Evolutionary conservation across 2,888 invertebrate species (phyloP).

Genomic region (Idaea aversata): DNA sequence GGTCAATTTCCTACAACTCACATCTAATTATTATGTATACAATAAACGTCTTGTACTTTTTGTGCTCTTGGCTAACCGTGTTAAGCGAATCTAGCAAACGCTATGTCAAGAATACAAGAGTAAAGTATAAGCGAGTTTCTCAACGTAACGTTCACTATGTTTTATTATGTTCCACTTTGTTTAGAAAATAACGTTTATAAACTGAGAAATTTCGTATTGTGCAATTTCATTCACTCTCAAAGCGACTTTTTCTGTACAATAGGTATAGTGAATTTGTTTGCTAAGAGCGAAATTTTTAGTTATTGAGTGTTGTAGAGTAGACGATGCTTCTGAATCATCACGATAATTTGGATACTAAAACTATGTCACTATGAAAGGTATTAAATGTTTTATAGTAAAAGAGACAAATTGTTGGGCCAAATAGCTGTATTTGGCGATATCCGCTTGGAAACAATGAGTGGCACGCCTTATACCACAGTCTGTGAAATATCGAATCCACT

Average conservation of each 20-base stretch:
- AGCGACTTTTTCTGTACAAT: neutral
- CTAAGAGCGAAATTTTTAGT: neutral
- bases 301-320: neutral
- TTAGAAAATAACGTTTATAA: constrained; percentile 8
- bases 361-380: neutral
- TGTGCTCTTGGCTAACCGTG: constrained; percentile 22
- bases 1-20: constrained; percentile 49
- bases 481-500: constrained; percentile 58
- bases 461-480: constrained; percentile 50
- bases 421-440: constrained; percentile 45
- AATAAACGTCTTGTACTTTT: constrained; percentile 26
- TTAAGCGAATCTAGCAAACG: constrained; percentile 16
- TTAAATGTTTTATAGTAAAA: constrained; percentile 14
- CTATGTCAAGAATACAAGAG: constrained; percentile 14
- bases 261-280: neutral
- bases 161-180: constrained; percentile 7
- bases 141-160: constrained; percentile 12
- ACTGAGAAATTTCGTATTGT: neutral
- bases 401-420: constrained; percentile 25
- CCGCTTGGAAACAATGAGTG: constrained; percentile 63
- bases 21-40: constrained; percentile 41
- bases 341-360: neutral
- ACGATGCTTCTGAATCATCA: neutral
- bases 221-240: neutral
- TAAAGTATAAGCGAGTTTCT: constrained; percentile 12